Evolutionary conservation across 2,888 invertebrate genomes (phyloP).

Genomic region (Zeuzera pyrina): DNA sequence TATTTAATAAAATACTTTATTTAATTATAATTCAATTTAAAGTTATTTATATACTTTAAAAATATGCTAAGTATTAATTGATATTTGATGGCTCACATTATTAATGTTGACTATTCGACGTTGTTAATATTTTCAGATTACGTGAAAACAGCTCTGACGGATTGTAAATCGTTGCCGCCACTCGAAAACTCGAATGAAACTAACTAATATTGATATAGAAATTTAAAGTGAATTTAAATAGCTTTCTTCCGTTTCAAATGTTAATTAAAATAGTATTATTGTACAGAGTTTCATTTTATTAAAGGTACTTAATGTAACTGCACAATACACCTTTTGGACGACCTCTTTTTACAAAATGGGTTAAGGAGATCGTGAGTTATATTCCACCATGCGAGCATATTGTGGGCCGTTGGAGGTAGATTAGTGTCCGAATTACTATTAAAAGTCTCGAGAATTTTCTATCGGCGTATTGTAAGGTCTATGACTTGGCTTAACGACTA

Average conservation of each 20-base stretch:
- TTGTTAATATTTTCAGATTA: slow-evolving; percentile 25
- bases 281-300: background rate
- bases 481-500: too few relatives aligned
- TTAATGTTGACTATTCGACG: background rate
- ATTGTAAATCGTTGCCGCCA: slow-evolving; percentile 25
- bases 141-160: slow-evolving; percentile 14
- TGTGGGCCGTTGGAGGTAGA: too few relatives aligned
- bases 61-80: background rate
- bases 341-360: too few relatives aligned
- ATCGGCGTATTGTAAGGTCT: too few relatives aligned
- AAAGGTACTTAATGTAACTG: background rate
- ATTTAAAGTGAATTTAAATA: background rate
- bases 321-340: too few relatives aligned
- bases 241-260: too few relatives aligned
- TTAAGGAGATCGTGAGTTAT: too few relatives aligned
- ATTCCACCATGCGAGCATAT: too few relatives aligned
- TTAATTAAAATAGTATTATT: too few relatives aligned
- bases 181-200: slow-evolving; percentile 11
- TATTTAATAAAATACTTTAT: background rate
- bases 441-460: too few relatives aligned
- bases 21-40: background rate
- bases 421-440: too few relatives aligned
- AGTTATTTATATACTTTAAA: background rate
- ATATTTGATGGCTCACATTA: background rate
- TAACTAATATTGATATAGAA: background rate